Percentiles rank a stretch among this genome's conserved stretches.
Conservation (phyloP, 2,797 vertebrate species). For the Rhinoraja longicauda region DNA sequence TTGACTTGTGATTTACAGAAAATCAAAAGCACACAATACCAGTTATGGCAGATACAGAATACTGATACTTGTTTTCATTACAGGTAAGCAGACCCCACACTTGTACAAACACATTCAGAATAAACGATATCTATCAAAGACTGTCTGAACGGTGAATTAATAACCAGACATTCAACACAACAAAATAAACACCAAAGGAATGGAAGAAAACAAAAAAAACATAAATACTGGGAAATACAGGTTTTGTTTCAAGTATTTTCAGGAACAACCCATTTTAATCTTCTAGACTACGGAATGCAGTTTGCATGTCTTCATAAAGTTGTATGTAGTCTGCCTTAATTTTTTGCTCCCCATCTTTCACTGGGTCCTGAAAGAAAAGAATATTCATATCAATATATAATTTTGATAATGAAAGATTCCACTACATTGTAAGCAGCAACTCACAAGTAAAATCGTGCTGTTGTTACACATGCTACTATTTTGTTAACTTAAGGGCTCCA, state of each 20-base stretch:
- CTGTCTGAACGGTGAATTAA: neutral
- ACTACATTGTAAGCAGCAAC: neutral
- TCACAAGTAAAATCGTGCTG: neutral
- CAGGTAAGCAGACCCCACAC: neutral
- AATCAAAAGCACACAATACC: slow-evolving; percentile 14
- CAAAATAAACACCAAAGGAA: slow-evolving; percentile 28
- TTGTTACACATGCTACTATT: neutral
- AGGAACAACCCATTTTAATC: slow-evolving; percentile 53
- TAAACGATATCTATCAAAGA: neutral
- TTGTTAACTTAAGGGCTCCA: neutral
- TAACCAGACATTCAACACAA: slow-evolving; percentile 20
- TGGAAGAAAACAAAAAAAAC: slow-evolving; percentile 4
- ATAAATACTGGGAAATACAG: slow-evolving; percentile 36
- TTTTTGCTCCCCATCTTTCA: slow-evolving; percentile 90
- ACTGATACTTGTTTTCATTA: slow-evolving; percentile 20
- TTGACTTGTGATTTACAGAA: slow-evolving; percentile 5
- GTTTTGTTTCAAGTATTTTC: slow-evolving; percentile 4
- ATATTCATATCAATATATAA: neutral
- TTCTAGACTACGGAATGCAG: slow-evolving; percentile 87
- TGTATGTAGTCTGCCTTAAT: slow-evolving; percentile 86
- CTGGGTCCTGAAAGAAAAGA: slow-evolving; percentile 76
- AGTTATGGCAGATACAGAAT: slow-evolving; percentile 27
- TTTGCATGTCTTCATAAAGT: slow-evolving; percentile 96
- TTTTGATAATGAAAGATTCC: neutral
- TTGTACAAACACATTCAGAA: slow-evolving; percentile 15